A percentile compares a stretch with the other conserved stretches of the same genome.
These are phyloP conservation scores for Megaustenia siamemsis DNA, from an alignment of 2,888 invertebrate genomes.

Conservation along the genomic window DNA sequence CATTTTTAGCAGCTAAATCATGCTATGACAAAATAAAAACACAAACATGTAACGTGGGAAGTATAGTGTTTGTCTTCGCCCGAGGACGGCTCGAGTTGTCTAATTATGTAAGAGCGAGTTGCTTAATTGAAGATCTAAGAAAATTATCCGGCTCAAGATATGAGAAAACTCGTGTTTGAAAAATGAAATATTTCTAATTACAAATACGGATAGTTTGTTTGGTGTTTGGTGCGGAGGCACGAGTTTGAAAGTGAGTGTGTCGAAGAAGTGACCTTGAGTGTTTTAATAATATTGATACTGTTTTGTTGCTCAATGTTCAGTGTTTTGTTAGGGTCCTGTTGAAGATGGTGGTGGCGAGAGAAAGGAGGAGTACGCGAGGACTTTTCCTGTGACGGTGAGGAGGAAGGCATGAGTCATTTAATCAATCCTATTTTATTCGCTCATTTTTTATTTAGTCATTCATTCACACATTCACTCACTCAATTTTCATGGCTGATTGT, in stretches of 20 bases:
- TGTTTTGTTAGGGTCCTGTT: background rate
- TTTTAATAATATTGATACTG: constrained; percentile 1
- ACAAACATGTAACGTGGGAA: no score
- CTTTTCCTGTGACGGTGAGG: no score
- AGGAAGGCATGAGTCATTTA: background rate
- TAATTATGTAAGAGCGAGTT: background rate
- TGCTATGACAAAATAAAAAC: no score
- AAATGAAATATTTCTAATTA: background rate
- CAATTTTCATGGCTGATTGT: no score
- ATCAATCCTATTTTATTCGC: background rate
- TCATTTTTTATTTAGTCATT: no score
- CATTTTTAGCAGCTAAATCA: no score
- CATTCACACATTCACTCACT: no score
- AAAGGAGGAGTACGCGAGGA: background rate
- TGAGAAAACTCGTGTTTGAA: background rate
- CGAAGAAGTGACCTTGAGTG: no score
- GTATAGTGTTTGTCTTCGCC: no score
- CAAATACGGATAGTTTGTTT: background rate
- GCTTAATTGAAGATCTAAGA: background rate
- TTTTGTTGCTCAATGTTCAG: background rate
- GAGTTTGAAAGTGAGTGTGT: no score
- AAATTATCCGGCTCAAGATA: background rate
- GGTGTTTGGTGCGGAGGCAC: background rate
- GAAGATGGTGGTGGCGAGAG: background rate
- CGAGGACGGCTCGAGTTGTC: background rate